Percentiles rank a stretch among this genome's conserved stretches.
phyloP scores from a whole-genome alignment of 2,888 invertebrate genomes.

The Punctoribates punctum region DNA sequence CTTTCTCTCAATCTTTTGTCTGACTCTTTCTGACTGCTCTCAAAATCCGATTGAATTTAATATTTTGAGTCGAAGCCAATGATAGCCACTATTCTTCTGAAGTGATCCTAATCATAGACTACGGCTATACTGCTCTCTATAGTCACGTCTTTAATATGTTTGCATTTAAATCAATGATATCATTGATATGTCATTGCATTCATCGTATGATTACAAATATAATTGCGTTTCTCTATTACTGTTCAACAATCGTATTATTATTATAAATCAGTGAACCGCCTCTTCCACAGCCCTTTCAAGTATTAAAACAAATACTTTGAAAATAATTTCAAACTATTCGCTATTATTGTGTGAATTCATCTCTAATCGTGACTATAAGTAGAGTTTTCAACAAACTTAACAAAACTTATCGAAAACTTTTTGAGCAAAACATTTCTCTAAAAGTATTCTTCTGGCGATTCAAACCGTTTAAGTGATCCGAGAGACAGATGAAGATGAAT shows the following conservation, averaged over 20 bases:
- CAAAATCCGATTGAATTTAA: too few relatives aligned
- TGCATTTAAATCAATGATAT: conserved; percentile 17
- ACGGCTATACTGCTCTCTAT: not conserved
- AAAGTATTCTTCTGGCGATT: not conserved
- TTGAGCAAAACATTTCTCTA: not conserved
- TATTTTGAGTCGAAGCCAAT: too few relatives aligned
- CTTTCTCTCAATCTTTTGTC: too few relatives aligned
- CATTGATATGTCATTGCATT: conserved; percentile 5
- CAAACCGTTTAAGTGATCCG: not conserved
- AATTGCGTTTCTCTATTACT: conserved; percentile 10
- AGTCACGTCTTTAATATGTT: conserved; percentile 35
- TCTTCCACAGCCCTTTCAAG: not conserved
- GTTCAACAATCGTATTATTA: conserved; percentile 12
- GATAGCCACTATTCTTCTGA: not conserved
- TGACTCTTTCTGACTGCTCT: too few relatives aligned
- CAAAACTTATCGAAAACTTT: not conserved
- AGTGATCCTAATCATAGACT: conserved; percentile 29
- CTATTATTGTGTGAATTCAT: not conserved
- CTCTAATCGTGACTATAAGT: conserved; percentile 13
- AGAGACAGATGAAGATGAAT: conserved; percentile 32
- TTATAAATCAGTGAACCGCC: conserved; percentile 30
- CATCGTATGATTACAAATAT: conserved; percentile 13
- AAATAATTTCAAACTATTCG: not conserved
- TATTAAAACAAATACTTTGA: not conserved
- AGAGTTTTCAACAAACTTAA: not conserved